phyloP scores from a whole-genome alignment of 1,140 invertebrate species.

The Mylabris phalerata region DNA sequence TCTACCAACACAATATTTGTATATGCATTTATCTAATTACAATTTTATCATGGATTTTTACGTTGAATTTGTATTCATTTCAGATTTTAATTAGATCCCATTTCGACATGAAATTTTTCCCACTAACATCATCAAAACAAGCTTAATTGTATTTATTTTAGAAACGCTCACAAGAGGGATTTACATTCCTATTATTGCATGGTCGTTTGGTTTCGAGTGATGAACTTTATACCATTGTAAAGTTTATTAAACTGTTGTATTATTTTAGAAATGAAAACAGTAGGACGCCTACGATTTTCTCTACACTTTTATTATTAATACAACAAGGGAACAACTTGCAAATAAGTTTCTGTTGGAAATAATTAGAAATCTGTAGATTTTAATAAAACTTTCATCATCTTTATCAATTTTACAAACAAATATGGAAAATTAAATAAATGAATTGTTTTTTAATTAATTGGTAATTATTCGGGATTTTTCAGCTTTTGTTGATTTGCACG shows the following conservation, averaged over 20 bases:
- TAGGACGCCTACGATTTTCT: too few species aligned
- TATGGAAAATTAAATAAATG: too few species aligned
- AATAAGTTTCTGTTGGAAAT: too few species aligned
- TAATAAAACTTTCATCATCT: too few species aligned
- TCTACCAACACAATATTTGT: neutral
- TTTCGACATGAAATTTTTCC: constrained; percentile 8
- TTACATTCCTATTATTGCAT: constrained; percentile 24
- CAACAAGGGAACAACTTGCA: too few species aligned
- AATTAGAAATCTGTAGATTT: too few species aligned
- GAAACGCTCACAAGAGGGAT: constrained; percentile 17
- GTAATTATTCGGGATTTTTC: too few species aligned
- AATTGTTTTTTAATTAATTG: too few species aligned
- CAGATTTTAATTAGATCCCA: neutral
- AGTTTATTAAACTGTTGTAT: constrained; percentile 13
- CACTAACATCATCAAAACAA: neutral
- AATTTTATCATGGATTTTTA: constrained; percentile 17
- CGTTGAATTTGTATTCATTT: constrained; percentile 21
- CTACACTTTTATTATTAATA: too few species aligned
- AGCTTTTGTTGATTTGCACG: too few species aligned
- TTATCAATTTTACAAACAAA: too few species aligned
- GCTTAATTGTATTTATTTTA: constrained; percentile 24
- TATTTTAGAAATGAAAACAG: too few species aligned
- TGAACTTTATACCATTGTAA: constrained; percentile 16
- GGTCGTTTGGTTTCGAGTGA: constrained; percentile 20
- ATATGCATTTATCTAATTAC: constrained; percentile 3